phyloP scores from a whole-genome alignment of 1,140 invertebrate genomes.

The Bilobella aurantiaca region DNA sequence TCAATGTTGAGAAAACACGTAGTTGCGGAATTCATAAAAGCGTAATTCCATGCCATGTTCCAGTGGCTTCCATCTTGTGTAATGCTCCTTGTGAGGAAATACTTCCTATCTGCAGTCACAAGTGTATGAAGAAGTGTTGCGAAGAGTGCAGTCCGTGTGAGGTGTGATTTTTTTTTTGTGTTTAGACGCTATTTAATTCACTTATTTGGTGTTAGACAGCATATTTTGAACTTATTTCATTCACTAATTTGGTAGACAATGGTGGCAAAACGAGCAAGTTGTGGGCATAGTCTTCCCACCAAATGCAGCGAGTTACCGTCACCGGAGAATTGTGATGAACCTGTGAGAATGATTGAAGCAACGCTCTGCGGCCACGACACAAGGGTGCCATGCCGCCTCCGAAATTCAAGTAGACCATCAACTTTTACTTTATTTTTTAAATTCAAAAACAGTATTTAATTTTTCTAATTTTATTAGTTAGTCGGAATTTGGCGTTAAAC shows the following conservation, averaged over 20 bases:
- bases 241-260: too few species aligned
- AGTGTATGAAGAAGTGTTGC: slow-evolving; percentile 24
- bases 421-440: too few species aligned
- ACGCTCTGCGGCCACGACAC: slow-evolving; percentile 24
- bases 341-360: not conserved
- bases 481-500: slow-evolving; percentile 8
- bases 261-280: slow-evolving; percentile 16
- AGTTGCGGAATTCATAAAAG: slow-evolving; percentile 19
- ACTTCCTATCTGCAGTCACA: slow-evolving; percentile 22
- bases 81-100: slow-evolving; percentile 10
- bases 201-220: not conserved
- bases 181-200: not conserved
- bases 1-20: slow-evolving; percentile 1
- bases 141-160: slow-evolving; percentile 29
- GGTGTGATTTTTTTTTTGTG: slow-evolving; percentile 16
- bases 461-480: too few species aligned
- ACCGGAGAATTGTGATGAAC: slow-evolving; percentile 18
- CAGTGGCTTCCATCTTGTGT: slow-evolving; percentile 10
- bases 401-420: slow-evolving; percentile 7
- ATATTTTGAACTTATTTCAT: too few species aligned
- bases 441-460: too few species aligned
- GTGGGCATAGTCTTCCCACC: slow-evolving; percentile 21
- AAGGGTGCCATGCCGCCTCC: slow-evolving; percentile 21
- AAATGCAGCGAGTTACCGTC: slow-evolving; percentile 14
- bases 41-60: slow-evolving; percentile 9